Evolutionary conservation across 2,797 vertebrate species (phyloP).

Genomic region (Parauchenoglanis ngamensis): DNA sequence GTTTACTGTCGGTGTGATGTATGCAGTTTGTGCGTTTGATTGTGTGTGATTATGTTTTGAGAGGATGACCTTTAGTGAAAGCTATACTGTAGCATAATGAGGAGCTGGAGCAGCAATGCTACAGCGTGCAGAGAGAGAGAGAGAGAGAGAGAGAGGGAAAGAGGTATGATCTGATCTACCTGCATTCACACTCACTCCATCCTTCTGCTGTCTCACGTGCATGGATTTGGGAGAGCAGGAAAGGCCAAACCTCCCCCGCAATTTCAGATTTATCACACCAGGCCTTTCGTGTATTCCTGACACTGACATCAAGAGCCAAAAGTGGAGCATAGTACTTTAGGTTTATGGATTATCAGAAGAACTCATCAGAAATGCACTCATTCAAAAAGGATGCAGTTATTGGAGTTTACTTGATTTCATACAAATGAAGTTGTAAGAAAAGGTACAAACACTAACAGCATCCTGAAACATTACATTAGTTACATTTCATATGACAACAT

Average conservation of each 20-base stretch:
- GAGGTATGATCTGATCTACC: constrained; percentile 54
- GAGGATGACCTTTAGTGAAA: constrained; percentile 99
- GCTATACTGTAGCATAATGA: constrained; percentile 99
- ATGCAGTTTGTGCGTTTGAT: constrained; percentile 99
- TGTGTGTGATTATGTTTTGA: constrained; percentile 99
- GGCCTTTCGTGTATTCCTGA: constrained; percentile 34
- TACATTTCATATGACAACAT: neutral
- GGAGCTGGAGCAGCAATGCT: constrained; percentile 91
- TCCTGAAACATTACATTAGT: neutral
- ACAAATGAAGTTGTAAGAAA: neutral
- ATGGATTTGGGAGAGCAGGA: constrained; percentile 37
- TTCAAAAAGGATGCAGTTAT: neutral
- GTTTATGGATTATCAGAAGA: neutral
- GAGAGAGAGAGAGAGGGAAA: constrained; percentile 49
- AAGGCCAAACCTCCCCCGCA: constrained; percentile 39
- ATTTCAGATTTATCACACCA: constrained; percentile 37
- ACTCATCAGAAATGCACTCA: neutral
- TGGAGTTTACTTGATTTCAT: neutral
- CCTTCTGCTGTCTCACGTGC: constrained; percentile 51
- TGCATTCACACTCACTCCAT: constrained; percentile 51
- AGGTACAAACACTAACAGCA: neutral
- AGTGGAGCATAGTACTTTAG: constrained; percentile 34
- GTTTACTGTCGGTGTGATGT: constrained; percentile 98
- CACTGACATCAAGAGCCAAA: constrained; percentile 38
- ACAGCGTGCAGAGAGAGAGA: constrained; percentile 80